Conservation (phyloP, 2,888 invertebrate genomes). For the Myathropa florea region DNA sequence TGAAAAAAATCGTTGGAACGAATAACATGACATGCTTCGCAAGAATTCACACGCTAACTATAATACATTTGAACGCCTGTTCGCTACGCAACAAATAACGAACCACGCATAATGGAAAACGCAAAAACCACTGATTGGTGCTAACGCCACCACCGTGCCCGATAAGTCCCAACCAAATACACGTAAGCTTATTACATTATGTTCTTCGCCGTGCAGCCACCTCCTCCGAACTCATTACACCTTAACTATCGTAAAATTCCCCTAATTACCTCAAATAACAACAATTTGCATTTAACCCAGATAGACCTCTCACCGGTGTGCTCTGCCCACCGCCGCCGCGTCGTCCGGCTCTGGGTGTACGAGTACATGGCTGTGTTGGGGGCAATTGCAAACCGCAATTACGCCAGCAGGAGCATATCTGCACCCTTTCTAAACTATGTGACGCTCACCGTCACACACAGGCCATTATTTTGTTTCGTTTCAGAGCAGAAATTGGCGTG, state of each 20-base stretch:
- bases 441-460: conserved; percentile 18
- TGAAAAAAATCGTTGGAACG: too few relatives aligned
- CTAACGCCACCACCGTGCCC: neutral
- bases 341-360: neutral
- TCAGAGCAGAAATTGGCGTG: conserved; percentile 50
- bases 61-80: neutral
- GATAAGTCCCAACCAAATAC: neutral
- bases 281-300: conserved; percentile 56
- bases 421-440: conserved; percentile 26
- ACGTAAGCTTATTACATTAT: neutral
- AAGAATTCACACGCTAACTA: too few relatives aligned
- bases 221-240: neutral
- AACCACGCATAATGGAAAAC: too few relatives aligned
- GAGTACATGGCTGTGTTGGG: neutral
- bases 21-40: too few relatives aligned
- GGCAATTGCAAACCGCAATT: conserved; percentile 4
- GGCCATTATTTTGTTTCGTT: conserved; percentile 16
- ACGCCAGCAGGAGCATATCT: conserved; percentile 8
- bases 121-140: neutral
- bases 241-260: conserved; percentile 19
- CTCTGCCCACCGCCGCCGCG: too few relatives aligned
- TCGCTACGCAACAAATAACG: neutral
- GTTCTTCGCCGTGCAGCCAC: neutral
- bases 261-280: conserved; percentile 49
- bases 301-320: conserved; percentile 17